phyloP scores from a whole-genome alignment of 1,140 invertebrate genomes.

The Elymnias hypermnestra region DNA sequence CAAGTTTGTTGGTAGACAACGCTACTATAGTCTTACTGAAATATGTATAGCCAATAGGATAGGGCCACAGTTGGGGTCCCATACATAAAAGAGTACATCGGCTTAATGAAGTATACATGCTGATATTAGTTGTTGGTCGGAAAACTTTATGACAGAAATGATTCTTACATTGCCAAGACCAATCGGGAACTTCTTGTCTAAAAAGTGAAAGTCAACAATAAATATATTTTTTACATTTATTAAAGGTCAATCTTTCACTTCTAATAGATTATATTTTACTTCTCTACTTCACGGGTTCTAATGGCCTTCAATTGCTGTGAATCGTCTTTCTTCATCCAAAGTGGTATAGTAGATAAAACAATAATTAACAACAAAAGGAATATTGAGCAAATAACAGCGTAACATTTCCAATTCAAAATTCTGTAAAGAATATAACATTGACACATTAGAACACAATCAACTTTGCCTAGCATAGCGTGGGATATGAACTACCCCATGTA shows the following conservation, averaged over 20 bases:
- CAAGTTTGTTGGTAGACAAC: slow-evolving; percentile 53
- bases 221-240: background rate
- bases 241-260: background rate
- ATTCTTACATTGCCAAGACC: slow-evolving; percentile 37
- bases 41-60: slow-evolving; percentile 71
- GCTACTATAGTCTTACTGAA: slow-evolving; percentile 53
- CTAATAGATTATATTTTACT: background rate
- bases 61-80: slow-evolving; percentile 75
- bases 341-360: slow-evolving; percentile 3
- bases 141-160: slow-evolving; percentile 39
- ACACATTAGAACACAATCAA: background rate
- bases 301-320: background rate
- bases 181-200: slow-evolving; percentile 13
- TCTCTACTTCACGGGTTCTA: background rate
- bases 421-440: background rate
- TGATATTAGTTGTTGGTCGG: slow-evolving; percentile 11
- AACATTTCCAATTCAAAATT: background rate
- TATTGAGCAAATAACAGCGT: background rate
- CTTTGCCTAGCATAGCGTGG: background rate
- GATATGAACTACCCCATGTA: no score
- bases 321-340: slow-evolving; percentile 1
- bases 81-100: slow-evolving; percentile 73
- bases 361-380: background rate
- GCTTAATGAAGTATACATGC: slow-evolving; percentile 31
- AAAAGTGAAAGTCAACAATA: background rate